Base-by-base conservation (phyloP, 2,113 vertebrate genomes). In the Lophius piscatorius region DNA sequence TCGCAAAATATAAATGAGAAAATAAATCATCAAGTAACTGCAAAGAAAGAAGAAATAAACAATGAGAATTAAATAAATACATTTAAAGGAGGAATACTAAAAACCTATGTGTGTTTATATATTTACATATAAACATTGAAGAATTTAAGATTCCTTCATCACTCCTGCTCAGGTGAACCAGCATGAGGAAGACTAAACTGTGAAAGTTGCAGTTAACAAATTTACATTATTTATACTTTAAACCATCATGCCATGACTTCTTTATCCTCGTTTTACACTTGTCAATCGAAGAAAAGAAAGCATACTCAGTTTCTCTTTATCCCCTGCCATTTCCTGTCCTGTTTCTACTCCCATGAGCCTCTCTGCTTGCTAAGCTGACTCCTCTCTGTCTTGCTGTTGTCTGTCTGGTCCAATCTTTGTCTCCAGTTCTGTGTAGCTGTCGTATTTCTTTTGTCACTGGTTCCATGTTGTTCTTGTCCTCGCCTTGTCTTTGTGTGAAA, bases 391-490 rank as follows among this genome's bases (percentile, higher is more conserved):
- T 54, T 63, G 61, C 73, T 16, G n/a, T n/a, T n/a, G 9, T 78
- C 73, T 70, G 74, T 84, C 69, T 83, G 41, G 54, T 83, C 35
- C 61, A 59, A 75, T 82, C 50, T 73, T 20, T 73, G 46, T 73
- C 58, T 64, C 18, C 49, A 52, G 62, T 55, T 71, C 38, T 60
- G 45, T 45, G 38, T 42, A 44, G 60, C 34, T 61, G 29, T 52
- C 68, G 33, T 34, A 31, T 41, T 65, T 21, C 50, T 42, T 44
- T 48, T 70, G 57, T 76, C 48, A 57, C 66, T 63, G 41, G 31
- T 65, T 69, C 39, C 63, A 42, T 84, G 70, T 67, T 4, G 16
- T 80, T 20, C 3, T 12, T 75, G 69, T 74, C 63, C 34, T 75
- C 68, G 63, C 61, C 66, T 67, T 50, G 64, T 83, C 62, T 74